phyloP scores from a whole-genome alignment of 2,888 invertebrate genomes.

The Chymomyza procnemis region DNA sequence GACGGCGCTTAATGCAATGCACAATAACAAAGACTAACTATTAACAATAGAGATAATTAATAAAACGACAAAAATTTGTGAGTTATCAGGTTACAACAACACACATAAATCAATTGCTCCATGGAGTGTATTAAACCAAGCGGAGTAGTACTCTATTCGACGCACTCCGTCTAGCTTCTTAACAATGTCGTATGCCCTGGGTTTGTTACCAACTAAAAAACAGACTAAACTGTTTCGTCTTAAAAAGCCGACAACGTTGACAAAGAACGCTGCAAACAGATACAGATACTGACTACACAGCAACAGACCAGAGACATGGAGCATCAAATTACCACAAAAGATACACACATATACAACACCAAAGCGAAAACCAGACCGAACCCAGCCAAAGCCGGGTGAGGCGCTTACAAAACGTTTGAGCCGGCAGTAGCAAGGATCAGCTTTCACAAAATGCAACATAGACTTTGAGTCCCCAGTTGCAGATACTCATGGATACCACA shows the following conservation, averaged over 20 bases:
- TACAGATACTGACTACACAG: constrained; percentile 15
- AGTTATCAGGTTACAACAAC: constrained; percentile 5
- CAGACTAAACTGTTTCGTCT: neutral
- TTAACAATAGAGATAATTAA: neutral
- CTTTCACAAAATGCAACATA: constrained; percentile 69
- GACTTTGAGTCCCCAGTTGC: constrained; percentile 68
- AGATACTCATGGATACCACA: no score
- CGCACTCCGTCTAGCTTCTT: neutral
- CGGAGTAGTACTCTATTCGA: neutral
- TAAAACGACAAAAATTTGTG: constrained; percentile 6
- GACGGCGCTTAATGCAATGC: constrained; percentile 5
- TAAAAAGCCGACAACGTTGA: constrained; percentile 10
- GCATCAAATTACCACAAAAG: constrained; percentile 64
- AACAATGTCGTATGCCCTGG: neutral
- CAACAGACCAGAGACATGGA: constrained; percentile 9
- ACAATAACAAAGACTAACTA: neutral
- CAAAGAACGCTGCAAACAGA: neutral
- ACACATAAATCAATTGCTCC: constrained; percentile 10
- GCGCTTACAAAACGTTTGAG: constrained; percentile 57
- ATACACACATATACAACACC: constrained; percentile 16
- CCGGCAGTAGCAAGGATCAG: constrained; percentile 49
- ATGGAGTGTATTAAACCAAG: neutral
- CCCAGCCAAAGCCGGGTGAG: constrained; percentile 3
- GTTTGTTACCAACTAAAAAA: neutral
- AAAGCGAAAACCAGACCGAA: constrained; percentile 10